Evolutionary conservation across 2,113 vertebrate species (phyloP), one percentile per base, ranked within the genome.

Genomic region (Grus americana): DNA sequence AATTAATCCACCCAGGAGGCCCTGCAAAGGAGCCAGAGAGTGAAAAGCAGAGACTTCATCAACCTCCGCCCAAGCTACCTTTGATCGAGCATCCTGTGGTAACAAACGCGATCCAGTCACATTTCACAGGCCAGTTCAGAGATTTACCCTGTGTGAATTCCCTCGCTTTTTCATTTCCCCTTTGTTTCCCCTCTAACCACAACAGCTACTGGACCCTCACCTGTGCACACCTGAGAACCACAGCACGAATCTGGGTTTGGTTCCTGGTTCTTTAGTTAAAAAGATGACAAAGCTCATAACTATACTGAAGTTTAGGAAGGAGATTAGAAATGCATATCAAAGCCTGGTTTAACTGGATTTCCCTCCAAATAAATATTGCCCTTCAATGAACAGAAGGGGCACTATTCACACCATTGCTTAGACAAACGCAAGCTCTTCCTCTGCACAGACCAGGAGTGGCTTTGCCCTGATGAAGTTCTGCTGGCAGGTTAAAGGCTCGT

Each of bases 381-480:
- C 12, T 47, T 61, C 27, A 34, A 22, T 34, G 32, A 71, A 49
- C 19, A 38, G 27, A 49, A 74, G 14, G 19, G 21, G 19, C 6
- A 72, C 29, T 14, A 67, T 26, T 22, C 55, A 66, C 36, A 23
- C 27, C 55, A 22, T 5, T 19, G 17, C 47, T 73, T 24, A 13
- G 54, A 55, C 11, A 47, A 79, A 8, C 3, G 2, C 13, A 87
- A 49, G 67, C 18, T 20, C 11, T 21, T 55, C 40, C n/a, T 20
- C 27, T 54, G 46, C 1, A 1, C 15, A 59, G 34, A 71, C 2
- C 3, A 23, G 46, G 6, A 62, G 26, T 1, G 6, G 22, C 5
- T 63, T 44, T 47, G 29, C 32, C 52, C 22, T 22, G 27, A 38
- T 14, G 7, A 61, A 73, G 24, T 73, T 55, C 32, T 61, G 15